Evolutionary conservation across 2,888 invertebrate species (phyloP), one percentile per base, ranked within the genome.

Genomic region (Stenoptilia bipunctidactyla): DNA sequence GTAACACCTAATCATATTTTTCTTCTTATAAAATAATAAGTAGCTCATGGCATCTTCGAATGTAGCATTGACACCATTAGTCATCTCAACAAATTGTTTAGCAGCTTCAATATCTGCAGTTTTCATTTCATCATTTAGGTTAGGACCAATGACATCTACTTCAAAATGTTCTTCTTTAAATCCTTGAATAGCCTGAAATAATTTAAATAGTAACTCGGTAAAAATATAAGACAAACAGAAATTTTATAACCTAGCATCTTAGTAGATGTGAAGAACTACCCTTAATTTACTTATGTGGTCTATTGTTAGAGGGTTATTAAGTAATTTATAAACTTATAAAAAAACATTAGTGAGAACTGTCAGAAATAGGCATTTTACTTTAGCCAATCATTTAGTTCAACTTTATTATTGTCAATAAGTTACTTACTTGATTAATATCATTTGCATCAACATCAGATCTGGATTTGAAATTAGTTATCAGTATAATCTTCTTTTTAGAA

Each of bases 71-170:
- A 70, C 61, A 45, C 79, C 70, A 51, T 85, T 58, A 39, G 79
- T 70, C 13, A 59, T 50, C 62, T 84, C 61, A 43, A 87, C 61
- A 62, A 85, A 61, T 47, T 66, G 52, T 41, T 58, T 61, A 14
- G 75, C 70, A 13, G 76, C 42, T 14, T 65, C 49, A 34, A 68
- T 51, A 33, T 75, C 71, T 27, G 58, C 47, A 40, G 62, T 56
- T 13, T 49, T 45, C 1, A 61, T 51, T 41, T 77, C 69, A 48
- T 82, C 73, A 44, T 76, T 60, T 34, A 76, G 56, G 40, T 76
- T 66, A 42, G 72, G 85, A 53, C 85, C 90, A 85, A 91, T 87
- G 8, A 90, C 84, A 58, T 88, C 87, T 10, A 92, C 65, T 55
- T 89, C 87, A 48, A 87, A 85, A 9, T 77, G 68, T 2, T 82